A percentile compares a stretch with the other conserved stretches of the same genome.
phyloP scores from a whole-genome alignment of 2,113 vertebrate species.

The Osmerus eperlanus region DNA sequence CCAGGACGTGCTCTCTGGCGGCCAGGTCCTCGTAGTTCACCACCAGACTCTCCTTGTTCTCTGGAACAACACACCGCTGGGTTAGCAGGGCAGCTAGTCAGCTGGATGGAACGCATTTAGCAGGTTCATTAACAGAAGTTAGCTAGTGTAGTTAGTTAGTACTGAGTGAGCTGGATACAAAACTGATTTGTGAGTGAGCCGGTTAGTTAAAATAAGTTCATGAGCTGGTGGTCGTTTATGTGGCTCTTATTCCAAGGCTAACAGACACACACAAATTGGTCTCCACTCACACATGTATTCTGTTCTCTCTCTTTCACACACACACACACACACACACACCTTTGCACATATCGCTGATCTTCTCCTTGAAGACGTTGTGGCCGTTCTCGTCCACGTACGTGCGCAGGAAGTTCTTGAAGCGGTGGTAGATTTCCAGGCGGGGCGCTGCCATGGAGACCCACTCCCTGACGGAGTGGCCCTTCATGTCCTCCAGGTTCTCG shows the following conservation, averaged over 20 bases:
- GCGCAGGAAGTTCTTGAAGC: slow-evolving; percentile 96
- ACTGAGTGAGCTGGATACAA: too few relatives aligned
- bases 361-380: slow-evolving; percentile 97
- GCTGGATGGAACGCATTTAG: neutral
- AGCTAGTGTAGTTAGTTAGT: too few relatives aligned
- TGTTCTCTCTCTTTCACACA: too few relatives aligned
- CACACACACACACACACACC: slow-evolving; percentile 61
- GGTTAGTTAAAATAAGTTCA: too few relatives aligned
- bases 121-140: too few relatives aligned
- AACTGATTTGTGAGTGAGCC: too few relatives aligned
- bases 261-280: too few relatives aligned
- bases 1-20: slow-evolving; percentile 90
- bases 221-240: too few relatives aligned
- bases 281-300: too few relatives aligned
- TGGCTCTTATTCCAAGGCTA: too few relatives aligned
- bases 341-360: slow-evolving; percentile 99
- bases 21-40: slow-evolving; percentile 97
- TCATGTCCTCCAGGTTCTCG: slow-evolving; percentile 98
- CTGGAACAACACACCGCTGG: slow-evolving; percentile 54
- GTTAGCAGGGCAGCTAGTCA: too few relatives aligned
- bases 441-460: slow-evolving; percentile 97
- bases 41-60: slow-evolving; percentile 93
- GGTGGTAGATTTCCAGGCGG: slow-evolving; percentile 94
- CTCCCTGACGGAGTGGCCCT: slow-evolving; percentile 92
- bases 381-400: slow-evolving; percentile 93